Evolutionary conservation across 2,888 invertebrate species (phyloP).

Genomic region (Congeria kusceri): DNA sequence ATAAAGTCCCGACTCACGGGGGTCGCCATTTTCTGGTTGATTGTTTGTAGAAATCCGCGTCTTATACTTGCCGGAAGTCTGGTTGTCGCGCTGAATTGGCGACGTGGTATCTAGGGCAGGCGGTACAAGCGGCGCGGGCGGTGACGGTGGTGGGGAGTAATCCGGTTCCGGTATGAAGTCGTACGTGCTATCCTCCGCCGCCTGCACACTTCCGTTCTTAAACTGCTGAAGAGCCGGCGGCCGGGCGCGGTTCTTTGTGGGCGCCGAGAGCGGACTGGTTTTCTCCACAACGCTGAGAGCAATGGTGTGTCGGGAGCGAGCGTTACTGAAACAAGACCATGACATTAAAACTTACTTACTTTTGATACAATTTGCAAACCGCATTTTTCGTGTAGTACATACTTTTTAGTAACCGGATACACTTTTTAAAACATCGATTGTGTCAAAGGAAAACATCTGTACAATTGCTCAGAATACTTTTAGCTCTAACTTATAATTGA

Average conservation of each 20-base stretch:
- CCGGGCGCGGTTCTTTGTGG: slow-evolving; percentile 51
- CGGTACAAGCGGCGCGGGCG: neutral
- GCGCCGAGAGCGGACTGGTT: slow-evolving; percentile 38
- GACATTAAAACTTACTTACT: too few species aligned
- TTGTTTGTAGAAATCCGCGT: slow-evolving; percentile 17
- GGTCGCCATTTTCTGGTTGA: slow-evolving; percentile 1
- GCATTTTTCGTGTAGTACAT: too few species aligned
- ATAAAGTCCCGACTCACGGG: slow-evolving; percentile 49
- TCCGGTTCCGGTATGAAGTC: slow-evolving; percentile 59
- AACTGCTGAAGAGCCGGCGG: slow-evolving; percentile 43
- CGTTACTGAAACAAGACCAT: slow-evolving; percentile 20
- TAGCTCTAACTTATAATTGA: too few species aligned
- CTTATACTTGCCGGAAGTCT: slow-evolving; percentile 27
- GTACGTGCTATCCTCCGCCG: slow-evolving; percentile 27
- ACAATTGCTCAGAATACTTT: too few species aligned
- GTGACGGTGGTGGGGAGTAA: slow-evolving; percentile 58
- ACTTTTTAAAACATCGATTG: too few species aligned
- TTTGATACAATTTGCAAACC: too few species aligned
- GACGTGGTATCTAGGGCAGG: neutral
- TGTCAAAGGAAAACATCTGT: too few species aligned
- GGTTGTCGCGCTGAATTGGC: slow-evolving; percentile 8
- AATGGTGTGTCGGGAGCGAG: slow-evolving; percentile 24
- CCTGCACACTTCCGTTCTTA: slow-evolving; percentile 31
- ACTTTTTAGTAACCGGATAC: too few species aligned
- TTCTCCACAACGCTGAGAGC: slow-evolving; percentile 57